Evolutionary conservation across 2,797 vertebrate genomes (phyloP).

Genomic region (Pseudopleuronectes americanus): DNA sequence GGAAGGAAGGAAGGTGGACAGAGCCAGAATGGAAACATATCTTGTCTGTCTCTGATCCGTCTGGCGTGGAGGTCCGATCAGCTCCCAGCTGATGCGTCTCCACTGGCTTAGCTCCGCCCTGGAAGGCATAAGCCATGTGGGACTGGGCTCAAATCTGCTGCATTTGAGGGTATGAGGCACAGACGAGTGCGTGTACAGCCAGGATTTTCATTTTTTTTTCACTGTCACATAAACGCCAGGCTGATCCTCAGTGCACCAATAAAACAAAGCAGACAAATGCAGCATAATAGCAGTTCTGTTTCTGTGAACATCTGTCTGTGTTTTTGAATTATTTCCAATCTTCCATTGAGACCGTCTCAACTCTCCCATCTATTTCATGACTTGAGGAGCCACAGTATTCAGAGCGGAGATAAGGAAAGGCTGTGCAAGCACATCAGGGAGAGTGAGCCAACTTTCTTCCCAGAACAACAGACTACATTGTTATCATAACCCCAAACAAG

Average conservation of each 20-base stretch:
- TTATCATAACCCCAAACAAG: conserved; percentile 49
- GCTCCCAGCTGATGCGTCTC: conserved; percentile 25
- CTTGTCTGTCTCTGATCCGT: conserved; percentile 43
- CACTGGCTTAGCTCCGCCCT: conserved; percentile 26
- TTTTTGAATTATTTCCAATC: conserved; percentile 47
- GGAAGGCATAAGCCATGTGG: conserved; percentile 30
- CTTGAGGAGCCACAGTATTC: conserved; percentile 47
- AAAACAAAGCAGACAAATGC: conserved; percentile 52
- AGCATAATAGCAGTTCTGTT: conserved; percentile 49
- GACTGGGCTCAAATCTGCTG: conserved; percentile 30
- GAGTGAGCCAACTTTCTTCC: conserved; percentile 41
- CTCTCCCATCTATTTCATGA: conserved; percentile 47
- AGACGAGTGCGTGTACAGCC: neutral
- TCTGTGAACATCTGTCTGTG: conserved; percentile 52
- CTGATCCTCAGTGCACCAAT: conserved; percentile 34
- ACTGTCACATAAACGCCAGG: conserved; percentile 39
- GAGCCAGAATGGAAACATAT: conserved; percentile 56
- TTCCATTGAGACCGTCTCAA: conserved; percentile 32
- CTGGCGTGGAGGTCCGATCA: conserved; percentile 39
- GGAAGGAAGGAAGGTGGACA: conserved; percentile 42
- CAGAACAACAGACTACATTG: conserved; percentile 44
- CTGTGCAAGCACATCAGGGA: conserved; percentile 24
- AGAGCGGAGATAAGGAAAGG: conserved; percentile 50
- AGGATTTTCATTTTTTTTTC: conserved; percentile 7
- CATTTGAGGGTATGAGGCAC: conserved; percentile 19